A percentile compares a stretch with the other conserved stretches of the same genome.
Conservation (phyloP, 2,797 vertebrate species). For the Neosalanx taihuensis region DNA sequence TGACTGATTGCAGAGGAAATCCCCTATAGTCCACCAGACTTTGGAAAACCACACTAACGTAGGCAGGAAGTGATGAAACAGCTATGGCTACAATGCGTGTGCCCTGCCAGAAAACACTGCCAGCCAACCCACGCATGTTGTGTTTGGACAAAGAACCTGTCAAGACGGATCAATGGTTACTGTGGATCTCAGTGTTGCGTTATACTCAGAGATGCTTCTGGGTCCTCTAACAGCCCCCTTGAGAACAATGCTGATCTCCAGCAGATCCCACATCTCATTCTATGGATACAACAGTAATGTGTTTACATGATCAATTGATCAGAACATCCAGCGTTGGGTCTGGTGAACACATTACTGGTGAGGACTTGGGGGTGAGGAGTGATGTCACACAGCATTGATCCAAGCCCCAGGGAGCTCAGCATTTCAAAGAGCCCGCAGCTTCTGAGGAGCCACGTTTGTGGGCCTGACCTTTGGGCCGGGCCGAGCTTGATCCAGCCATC, state of each 20-base stretch:
- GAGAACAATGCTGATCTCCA: neutral
- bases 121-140: conserved; percentile 34
- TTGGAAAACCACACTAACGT: conserved; percentile 43
- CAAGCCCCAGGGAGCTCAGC: conserved; percentile 41
- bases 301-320: neutral
- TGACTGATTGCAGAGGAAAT: conserved; percentile 67
- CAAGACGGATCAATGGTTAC: conserved; percentile 46
- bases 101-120: conserved; percentile 49
- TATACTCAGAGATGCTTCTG: conserved; percentile 4
- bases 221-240: conserved; percentile 17
- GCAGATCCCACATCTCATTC: no score
- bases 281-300: no score
- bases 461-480: conserved; percentile 68
- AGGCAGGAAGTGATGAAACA: conserved; percentile 30
- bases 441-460: conserved; percentile 59
- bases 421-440: conserved; percentile 67
- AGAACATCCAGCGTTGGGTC: neutral
- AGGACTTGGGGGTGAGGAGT: conserved; percentile 31
- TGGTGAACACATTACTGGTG: conserved; percentile 3
- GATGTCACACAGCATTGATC: conserved; percentile 68
- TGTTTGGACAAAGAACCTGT: conserved; percentile 57
- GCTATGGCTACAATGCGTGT: conserved; percentile 18
- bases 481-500: conserved; percentile 53
- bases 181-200: conserved; percentile 31
- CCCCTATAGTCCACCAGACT: conserved; percentile 48